Evolutionary conservation across 2,113 vertebrate genomes (phyloP).

Genomic region (Mungos mungo): DNA sequence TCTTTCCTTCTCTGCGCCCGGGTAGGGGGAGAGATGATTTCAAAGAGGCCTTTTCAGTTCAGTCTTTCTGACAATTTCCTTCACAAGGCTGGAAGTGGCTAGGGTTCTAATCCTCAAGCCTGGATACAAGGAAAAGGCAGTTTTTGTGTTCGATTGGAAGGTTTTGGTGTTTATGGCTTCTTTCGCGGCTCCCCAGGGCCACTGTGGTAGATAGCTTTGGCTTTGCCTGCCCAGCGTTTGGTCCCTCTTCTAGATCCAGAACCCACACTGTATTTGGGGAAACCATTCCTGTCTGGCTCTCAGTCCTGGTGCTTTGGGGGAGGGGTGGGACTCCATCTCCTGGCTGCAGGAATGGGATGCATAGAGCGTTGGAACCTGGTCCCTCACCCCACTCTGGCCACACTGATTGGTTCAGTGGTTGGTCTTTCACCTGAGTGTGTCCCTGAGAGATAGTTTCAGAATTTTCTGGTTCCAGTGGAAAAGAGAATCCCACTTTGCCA

Average conservation of each 20-base stretch:
- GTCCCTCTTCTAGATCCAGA: neutral
- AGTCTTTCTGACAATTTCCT: slow-evolving; percentile 41
- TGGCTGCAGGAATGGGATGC: neutral
- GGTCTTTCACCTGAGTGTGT: neutral
- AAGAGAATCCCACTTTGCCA: neutral
- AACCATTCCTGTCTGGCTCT: neutral
- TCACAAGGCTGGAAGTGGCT: neutral
- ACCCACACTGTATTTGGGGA: neutral
- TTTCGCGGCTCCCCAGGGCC: neutral
- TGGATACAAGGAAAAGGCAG: slow-evolving; percentile 10
- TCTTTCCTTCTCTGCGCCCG: neutral
- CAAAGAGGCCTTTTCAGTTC: neutral
- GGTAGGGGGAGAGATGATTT: neutral
- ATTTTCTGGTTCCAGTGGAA: slow-evolving; percentile 36
- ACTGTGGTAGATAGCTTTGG: neutral
- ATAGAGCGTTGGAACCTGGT: neutral
- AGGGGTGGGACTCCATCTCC: neutral
- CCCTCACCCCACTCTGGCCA: neutral
- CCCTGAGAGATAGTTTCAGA: neutral
- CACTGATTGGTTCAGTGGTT: neutral
- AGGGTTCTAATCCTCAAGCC: slow-evolving; percentile 4
- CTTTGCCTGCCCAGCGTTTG: neutral
- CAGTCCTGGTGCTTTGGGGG: neutral
- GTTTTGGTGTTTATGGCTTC: slow-evolving; percentile 25
- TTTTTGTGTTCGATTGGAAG: neutral